Percentiles rank a stretch among this genome's conserved stretches.
These are phyloP conservation scores for Sebastes matsubarae DNA, from an alignment of 2,797 vertebrate species.

Conservation along the genomic window DNA sequence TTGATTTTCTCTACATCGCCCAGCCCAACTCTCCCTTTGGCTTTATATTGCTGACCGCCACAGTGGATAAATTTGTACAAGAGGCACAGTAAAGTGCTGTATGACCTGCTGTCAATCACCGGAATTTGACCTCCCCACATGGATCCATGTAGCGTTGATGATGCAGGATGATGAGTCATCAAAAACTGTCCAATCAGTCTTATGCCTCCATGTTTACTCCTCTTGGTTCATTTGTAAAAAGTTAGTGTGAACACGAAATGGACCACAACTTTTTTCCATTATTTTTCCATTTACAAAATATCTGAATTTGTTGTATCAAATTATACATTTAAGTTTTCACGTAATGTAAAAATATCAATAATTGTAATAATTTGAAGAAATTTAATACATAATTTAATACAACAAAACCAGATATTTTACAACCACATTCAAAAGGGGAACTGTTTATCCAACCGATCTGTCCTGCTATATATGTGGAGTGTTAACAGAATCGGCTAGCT, in stretches of 20 bases:
- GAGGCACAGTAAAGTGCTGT: background rate
- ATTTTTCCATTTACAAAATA: too few species aligned
- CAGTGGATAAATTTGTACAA: background rate
- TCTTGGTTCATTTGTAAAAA: too few species aligned
- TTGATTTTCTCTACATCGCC: fast-evolving
- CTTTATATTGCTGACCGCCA: background rate
- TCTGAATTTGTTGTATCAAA: background rate
- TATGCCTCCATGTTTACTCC: too few species aligned
- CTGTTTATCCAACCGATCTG: background rate
- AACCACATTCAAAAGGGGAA: too few species aligned
- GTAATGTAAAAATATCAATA: background rate
- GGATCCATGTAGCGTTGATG: background rate
- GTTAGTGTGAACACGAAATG: too few species aligned
- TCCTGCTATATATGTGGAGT: background rate
- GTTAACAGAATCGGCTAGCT: background rate
- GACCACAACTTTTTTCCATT: too few species aligned
- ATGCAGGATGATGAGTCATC: too few species aligned
- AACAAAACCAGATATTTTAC: too few species aligned
- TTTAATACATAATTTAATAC: too few species aligned
- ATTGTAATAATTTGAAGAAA: background rate
- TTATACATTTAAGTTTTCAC: background rate
- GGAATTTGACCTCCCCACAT: background rate
- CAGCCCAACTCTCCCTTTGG: too few species aligned
- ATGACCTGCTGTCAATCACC: background rate
- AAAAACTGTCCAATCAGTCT: too few species aligned